phyloP scores from a whole-genome alignment of 2,113 vertebrate species.

The Mandrillus leucophaeus region DNA sequence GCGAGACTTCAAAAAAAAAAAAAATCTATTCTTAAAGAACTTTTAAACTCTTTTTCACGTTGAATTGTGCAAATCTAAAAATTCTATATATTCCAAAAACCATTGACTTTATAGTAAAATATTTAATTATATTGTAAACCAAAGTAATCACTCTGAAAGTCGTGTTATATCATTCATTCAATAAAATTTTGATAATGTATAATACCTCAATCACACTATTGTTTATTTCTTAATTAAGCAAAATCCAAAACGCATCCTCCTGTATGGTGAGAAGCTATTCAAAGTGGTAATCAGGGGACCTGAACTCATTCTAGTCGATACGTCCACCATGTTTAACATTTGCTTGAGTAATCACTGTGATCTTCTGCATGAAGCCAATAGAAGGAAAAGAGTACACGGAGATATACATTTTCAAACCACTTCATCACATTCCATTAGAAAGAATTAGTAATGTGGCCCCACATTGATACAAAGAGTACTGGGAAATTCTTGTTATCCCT shows the following conservation, averaged over 20 bases:
- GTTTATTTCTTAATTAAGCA: conserved; percentile 9
- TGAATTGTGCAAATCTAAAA: neutral
- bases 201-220: neutral
- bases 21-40: neutral
- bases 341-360: neutral
- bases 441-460: neutral
- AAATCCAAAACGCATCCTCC: neutral
- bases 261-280: neutral
- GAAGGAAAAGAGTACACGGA: neutral
- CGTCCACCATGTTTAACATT: neutral
- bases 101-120: neutral
- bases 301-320: neutral
- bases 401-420: neutral
- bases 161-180: neutral
- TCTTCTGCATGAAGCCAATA: neutral
- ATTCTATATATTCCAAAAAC: neutral
- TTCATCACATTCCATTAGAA: neutral
- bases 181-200: neutral
- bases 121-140: conserved; percentile 10
- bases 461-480: neutral
- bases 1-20: no score
- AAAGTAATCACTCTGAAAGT: neutral
- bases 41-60: neutral
- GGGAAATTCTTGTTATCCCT: neutral
- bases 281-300: neutral